Base-by-base conservation (phyloP, 2,888 invertebrate species). In the Griposia aprilina region DNA sequence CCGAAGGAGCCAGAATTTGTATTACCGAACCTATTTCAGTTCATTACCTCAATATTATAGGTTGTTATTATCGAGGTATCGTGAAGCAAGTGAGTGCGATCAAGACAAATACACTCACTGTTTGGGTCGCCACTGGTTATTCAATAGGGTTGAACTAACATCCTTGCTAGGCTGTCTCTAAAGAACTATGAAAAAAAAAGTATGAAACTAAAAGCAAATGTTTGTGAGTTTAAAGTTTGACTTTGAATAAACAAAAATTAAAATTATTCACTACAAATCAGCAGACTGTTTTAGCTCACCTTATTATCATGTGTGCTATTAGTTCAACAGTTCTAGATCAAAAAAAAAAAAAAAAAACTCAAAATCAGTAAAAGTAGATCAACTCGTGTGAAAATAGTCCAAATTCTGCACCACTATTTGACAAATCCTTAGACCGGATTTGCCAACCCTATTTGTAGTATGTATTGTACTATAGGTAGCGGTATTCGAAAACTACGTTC, bases 401-500 rank as follows among this genome's bases (percentile, higher is more conserved):
- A 23, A 74, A 67, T 60, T 55, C 36, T 17, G 36, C 23, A 36
- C 4, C 23, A 45, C 57, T 82, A 13, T 83, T 82, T 84, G 72
- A 73, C 69, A 76, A 73, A 76, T 76, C 57, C 67, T 69, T 72
- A 63, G 2, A 65, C 23, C 15, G 23, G 30, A 36, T 80, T 68
- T 78, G 71, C 11, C 71, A 87, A 77, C 78, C 83, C 85, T 85
- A 74, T 74, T 76, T 63, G 2, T 26, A 26, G 45, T 23, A n/a
- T n/a, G n/a, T n/a, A n/a, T n/a, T n/a, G n/a, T n/a, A n/a, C n/a
- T n/a, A n/a, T n/a, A n/a, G 66, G 79, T 82, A n/a, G 45, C 59
- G 66, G 81, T 86, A 76, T 86, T 83, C 80, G 85, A 82, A 76
- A 87, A 83, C 63, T 78, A 76, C 80, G 79, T 82, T 83, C 76